Base-by-base conservation (phyloP, 2,797 vertebrate species). In the Psittacula derbiana region DNA sequence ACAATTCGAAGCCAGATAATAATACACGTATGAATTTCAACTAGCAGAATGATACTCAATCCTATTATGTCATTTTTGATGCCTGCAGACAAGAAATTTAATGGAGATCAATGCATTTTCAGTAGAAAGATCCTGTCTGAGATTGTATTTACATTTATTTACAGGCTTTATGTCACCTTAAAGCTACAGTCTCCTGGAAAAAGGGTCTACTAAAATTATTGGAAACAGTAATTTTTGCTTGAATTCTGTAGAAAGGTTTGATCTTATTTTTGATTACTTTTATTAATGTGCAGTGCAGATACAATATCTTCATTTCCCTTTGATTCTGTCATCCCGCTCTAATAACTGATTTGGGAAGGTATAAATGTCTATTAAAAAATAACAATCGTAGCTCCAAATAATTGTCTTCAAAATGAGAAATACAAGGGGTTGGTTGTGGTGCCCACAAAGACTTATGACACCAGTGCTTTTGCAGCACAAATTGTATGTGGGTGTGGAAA, bases 1-100 rank as follows among this genome's bases (percentile, higher is more conserved):
- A 88, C 90, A 93, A 94, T 90, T 90, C 80, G 88, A 93, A 86
- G 65, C 66, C 75, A 90, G 49, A 66, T 88, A 96, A 78, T 69
- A 86, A 86, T 49, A 72, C 30, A 76, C 0, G 0, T 41, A 73
- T 16, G 23, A 75, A 92, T 88, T 88, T 58, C 80, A 88, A 70
- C 31, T 84, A 79, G 53, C 1, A 5, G 86, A 93, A 83, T 70
- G 58, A 80, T 81, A 36, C 46, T 86, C 40, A 66, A 47, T 57
- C 73, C 73, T 86, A 79, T 70, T 88, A 90, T 53, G 66, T 38
- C 43, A 58, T 50, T 95, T 86, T 60, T 84, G 28, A 92, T 75
- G 58, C 82, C 82, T 81, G 66, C 85, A 96, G 92, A 90, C 85
- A 93, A 89, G 65, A 90, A 90, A 90, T 88, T 65, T 79, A 88